Evolutionary conservation across 2,888 invertebrate species (phyloP).

Genomic region (Yponomeuta sedellus): DNA sequence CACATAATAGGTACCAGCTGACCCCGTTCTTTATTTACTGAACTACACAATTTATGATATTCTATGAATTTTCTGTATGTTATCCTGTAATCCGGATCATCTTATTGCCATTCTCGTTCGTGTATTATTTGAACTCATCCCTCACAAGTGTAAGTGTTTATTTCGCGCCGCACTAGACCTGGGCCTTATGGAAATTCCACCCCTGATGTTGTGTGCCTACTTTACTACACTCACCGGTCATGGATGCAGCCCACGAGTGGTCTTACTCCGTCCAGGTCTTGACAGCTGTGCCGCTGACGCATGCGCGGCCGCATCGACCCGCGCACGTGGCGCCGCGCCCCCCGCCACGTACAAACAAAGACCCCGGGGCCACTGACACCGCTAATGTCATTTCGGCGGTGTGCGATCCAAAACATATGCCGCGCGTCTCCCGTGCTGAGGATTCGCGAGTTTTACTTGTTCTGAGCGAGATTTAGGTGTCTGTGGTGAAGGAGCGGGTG

Average conservation of each 20-base stretch:
- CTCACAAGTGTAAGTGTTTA: too few relatives aligned
- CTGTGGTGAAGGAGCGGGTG: too few relatives aligned
- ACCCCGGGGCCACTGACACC: conserved; percentile 26
- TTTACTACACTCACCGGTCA: background rate
- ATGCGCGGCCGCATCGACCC: conserved; percentile 62
- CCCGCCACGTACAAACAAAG: conserved; percentile 31
- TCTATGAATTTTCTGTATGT: too few relatives aligned
- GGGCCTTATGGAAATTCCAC: background rate
- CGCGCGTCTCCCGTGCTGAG: conserved; percentile 20
- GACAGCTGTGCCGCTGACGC: conserved; percentile 31
- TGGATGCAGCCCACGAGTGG: too few relatives aligned
- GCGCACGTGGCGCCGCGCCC: conserved; percentile 48
- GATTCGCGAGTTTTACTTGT: conserved; percentile 6
- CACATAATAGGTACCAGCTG: too few relatives aligned
- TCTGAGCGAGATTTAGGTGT: too few relatives aligned
- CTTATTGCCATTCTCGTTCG: too few relatives aligned
- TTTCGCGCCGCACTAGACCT: too few relatives aligned
- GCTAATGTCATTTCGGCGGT: conserved; percentile 15
- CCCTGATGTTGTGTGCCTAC: background rate
- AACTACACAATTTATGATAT: too few relatives aligned
- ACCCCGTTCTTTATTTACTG: too few relatives aligned
- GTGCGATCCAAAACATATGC: conserved; percentile 29
- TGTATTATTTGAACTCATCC: too few relatives aligned
- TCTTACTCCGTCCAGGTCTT: background rate
- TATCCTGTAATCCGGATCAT: too few relatives aligned